Percentiles rank a stretch among this genome's conserved stretches.
Evolutionary conservation across 2,113 vertebrate genomes (phyloP).

Genomic region (Poecilia latipinna): DNA sequence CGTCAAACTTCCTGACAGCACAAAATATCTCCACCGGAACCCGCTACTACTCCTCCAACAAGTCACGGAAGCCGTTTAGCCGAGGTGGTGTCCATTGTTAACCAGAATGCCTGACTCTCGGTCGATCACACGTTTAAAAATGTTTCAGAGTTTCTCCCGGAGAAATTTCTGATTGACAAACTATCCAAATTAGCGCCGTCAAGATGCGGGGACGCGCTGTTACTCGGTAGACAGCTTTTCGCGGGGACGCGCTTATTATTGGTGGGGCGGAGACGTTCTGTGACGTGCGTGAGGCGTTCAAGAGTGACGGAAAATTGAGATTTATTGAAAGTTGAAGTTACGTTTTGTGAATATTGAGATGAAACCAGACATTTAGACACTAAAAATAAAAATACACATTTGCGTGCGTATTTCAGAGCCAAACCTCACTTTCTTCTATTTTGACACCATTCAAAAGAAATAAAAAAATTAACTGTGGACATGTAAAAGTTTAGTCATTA

Average conservation of each 20-base stretch:
- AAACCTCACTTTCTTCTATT: no score
- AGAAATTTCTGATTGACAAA: constrained; percentile 46
- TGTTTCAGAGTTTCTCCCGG: constrained; percentile 13
- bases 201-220: constrained; percentile 67
- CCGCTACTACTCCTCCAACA: constrained; percentile 41
- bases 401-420: no score
- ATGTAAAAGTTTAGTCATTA: no score
- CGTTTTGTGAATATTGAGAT: no score
- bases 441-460: no score
- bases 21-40: constrained; percentile 76
- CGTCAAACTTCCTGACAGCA: constrained; percentile 80
- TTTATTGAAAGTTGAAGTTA: no score
- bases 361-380: no score
- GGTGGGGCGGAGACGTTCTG: constrained; percentile 24
- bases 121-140: not conserved
- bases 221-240: constrained; percentile 56
- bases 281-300: constrained; percentile 49
- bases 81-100: not conserved
- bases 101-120: not conserved
- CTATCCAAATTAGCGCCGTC: constrained; percentile 48
- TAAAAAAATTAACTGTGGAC: no score
- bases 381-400: no score
- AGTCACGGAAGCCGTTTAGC: constrained; percentile 13
- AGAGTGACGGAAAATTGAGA: not conserved
- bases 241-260: constrained; percentile 51